Evolutionary conservation across 2,888 invertebrate species (phyloP).

Genomic region (Hyles lineata): DNA sequence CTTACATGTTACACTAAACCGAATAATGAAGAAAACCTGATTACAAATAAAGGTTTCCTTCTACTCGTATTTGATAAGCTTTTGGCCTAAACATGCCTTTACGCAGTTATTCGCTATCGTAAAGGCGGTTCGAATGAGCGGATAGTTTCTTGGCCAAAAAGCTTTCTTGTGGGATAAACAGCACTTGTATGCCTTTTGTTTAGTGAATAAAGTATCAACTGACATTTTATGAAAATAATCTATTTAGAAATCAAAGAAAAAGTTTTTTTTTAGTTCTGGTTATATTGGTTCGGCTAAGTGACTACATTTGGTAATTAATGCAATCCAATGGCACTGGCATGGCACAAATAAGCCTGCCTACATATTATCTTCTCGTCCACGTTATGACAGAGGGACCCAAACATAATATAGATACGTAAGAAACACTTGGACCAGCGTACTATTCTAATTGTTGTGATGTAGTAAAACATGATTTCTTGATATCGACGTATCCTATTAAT

Average conservation of each 20-base stretch:
- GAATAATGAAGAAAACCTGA: neutral
- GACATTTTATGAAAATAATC: neutral
- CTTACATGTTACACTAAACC: neutral
- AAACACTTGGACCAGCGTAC: no score
- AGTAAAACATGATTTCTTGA: no score
- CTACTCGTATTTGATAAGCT: constrained; percentile 21
- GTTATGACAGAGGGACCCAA: no score
- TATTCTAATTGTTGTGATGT: no score
- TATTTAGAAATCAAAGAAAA: neutral
- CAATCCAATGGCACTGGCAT: no score
- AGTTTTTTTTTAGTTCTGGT: neutral
- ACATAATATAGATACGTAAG: no score
- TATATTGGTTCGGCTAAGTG: no score
- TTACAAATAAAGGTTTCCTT: neutral
- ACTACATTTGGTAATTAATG: no score
- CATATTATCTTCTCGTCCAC: no score
- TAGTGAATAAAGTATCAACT: neutral
- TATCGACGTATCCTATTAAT: no score
- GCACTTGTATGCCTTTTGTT: neutral
- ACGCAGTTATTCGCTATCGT: neutral
- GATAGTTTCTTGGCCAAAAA: neutral
- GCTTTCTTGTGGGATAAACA: neutral
- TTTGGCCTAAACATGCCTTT: neutral
- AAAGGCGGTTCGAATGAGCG: constrained; percentile 7
- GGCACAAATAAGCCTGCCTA: no score